phyloP scores from a whole-genome alignment of 2,888 invertebrate genomes.

The Drosophila planitibia region DNA sequence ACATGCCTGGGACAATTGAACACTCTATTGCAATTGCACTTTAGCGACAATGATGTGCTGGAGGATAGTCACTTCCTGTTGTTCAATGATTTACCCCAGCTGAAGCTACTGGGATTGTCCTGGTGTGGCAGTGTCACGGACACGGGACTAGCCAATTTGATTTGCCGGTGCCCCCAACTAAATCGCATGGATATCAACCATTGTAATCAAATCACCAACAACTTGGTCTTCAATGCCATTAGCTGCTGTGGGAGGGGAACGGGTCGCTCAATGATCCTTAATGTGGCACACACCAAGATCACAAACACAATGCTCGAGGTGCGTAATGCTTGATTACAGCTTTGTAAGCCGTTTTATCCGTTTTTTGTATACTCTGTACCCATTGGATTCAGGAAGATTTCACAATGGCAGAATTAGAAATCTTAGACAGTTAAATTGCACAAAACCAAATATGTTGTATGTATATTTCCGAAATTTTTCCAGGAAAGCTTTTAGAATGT shows the following conservation, averaged over 20 bases:
- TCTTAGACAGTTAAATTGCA: background rate
- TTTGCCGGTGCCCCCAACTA: constrained; percentile 53
- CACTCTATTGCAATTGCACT: constrained; percentile 52
- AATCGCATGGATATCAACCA: constrained; percentile 46
- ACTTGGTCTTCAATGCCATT: constrained; percentile 60
- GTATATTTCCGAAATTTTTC: too few species aligned
- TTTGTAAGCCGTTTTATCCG: background rate
- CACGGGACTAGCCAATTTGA: constrained; percentile 51
- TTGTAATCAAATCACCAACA: constrained; percentile 59
- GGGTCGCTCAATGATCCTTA: constrained; percentile 37
- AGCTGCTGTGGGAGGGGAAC: constrained; percentile 35
- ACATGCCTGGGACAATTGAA: constrained; percentile 57
- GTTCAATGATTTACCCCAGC: constrained; percentile 52
- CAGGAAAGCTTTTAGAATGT: too few species aligned
- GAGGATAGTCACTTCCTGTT: constrained; percentile 66
- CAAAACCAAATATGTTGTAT: too few species aligned
- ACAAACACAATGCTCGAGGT: constrained; percentile 41
- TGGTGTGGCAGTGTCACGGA: constrained; percentile 59
- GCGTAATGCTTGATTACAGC: background rate
- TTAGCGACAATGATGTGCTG: constrained; percentile 58
- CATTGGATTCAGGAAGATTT: background rate
- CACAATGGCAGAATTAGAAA: background rate
- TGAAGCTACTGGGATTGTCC: constrained; percentile 38
- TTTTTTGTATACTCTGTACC: background rate
- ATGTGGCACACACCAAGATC: constrained; percentile 53